phyloP scores from a whole-genome alignment of 1,140 invertebrate genomes.

The Tetramorium simillimum region DNA sequence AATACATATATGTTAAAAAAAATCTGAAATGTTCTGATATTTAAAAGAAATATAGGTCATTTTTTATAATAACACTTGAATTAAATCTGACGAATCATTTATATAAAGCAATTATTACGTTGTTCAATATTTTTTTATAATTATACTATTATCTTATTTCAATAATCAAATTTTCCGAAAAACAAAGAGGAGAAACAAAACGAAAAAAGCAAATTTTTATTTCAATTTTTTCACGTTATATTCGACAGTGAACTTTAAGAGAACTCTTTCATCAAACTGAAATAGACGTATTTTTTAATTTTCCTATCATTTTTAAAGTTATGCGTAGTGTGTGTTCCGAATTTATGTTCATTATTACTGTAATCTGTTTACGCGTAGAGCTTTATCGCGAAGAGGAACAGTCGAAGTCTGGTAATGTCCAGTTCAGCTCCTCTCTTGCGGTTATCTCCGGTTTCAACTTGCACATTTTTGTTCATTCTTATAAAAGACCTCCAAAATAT shows the following conservation, averaged over 20 bases:
- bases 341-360: neutral
- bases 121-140: neutral
- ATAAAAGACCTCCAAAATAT: neutral
- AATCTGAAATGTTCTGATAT: neutral
- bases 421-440: constrained; percentile 20
- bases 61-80: neutral
- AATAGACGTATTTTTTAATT: neutral
- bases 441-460: constrained; percentile 47
- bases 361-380: constrained; percentile 23
- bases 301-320: neutral
- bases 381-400: constrained; percentile 51
- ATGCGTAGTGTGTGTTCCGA: neutral
- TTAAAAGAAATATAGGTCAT: neutral
- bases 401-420: constrained; percentile 52
- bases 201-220: neutral
- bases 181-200: neutral
- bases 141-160: neutral
- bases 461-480: neutral
- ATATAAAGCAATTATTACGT: neutral
- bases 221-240: neutral
- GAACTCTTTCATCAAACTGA: neutral
- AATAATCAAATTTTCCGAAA: neutral
- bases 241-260: neutral
- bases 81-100: neutral
- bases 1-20: neutral